phyloP scores from a whole-genome alignment of 1,140 invertebrate species.

The Tetramorium alpestre region DNA sequence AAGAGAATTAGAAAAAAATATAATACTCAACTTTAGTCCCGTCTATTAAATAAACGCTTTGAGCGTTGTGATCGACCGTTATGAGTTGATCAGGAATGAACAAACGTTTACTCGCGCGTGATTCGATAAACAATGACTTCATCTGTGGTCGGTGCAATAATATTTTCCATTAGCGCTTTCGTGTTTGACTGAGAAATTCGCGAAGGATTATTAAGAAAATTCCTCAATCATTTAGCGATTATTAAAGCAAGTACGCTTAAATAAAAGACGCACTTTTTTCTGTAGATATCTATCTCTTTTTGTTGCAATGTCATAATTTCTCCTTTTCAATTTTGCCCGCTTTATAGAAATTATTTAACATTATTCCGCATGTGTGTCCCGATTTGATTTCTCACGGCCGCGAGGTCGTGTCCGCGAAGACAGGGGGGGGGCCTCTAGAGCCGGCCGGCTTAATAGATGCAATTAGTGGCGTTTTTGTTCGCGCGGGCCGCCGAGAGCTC shows the following conservation, averaged over 20 bases:
- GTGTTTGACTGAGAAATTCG: constrained; percentile 51
- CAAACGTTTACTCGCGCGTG: constrained; percentile 22
- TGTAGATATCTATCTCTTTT: background rate
- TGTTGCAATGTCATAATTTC: background rate
- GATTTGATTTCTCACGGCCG: constrained; percentile 40
- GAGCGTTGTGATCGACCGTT: background rate
- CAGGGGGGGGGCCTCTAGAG: background rate
- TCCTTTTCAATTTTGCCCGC: background rate
- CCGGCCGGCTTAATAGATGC: constrained; percentile 34
- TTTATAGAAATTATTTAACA: background rate
- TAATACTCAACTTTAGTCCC: background rate
- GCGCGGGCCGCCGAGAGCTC: background rate
- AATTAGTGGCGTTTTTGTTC: constrained; percentile 52
- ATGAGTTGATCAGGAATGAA: constrained; percentile 22
- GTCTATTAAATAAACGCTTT: background rate
- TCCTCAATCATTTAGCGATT: constrained; percentile 2
- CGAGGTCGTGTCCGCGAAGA: background rate
- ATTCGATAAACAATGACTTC: constrained; percentile 63
- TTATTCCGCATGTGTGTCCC: background rate
- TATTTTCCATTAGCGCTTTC: constrained; percentile 63
- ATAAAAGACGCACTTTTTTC: background rate
- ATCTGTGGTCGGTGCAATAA: constrained; percentile 46
- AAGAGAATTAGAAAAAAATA: background rate
- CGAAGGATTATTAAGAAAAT: background rate
- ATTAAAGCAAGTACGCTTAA: background rate